Percentiles rank a stretch among this genome's conserved stretches.
phyloP scores from a whole-genome alignment of 2,797 vertebrate species.

The Malurus splendens region DNA sequence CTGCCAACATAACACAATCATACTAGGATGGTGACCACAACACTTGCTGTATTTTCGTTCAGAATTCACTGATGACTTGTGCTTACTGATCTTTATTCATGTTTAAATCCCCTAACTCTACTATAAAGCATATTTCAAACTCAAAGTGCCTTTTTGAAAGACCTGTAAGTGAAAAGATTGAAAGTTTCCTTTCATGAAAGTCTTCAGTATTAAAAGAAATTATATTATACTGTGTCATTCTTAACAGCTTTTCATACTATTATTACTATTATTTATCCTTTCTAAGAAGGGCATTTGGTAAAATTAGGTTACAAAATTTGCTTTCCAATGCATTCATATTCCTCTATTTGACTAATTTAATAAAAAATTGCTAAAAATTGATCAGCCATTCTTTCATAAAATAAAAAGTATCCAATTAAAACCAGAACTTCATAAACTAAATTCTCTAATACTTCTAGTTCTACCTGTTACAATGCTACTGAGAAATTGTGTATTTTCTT shows the following conservation, averaged over 20 bases:
- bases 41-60: neutral
- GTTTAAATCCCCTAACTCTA: neutral
- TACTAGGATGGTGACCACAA: neutral
- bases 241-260: neutral
- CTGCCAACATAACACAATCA: neutral
- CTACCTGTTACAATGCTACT: neutral
- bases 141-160: neutral
- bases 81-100: neutral
- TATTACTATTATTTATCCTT: neutral
- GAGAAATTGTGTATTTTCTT: neutral
- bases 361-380: neutral
- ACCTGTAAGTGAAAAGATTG: neutral
- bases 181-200: neutral
- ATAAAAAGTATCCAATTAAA: slow-evolving; percentile 13
- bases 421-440: neutral
- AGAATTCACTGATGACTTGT: neutral
- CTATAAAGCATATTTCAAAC: slow-evolving; percentile 1
- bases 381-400: neutral
- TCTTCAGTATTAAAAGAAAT: neutral
- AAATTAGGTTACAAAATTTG: neutral
- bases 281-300: neutral
- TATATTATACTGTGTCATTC: neutral
- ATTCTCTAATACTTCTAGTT: neutral
- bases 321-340: neutral
- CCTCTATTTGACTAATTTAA: neutral